Base-by-base conservation (phyloP, 2,113 vertebrate genomes). In the Phrynosoma platyrhinos region DNA sequence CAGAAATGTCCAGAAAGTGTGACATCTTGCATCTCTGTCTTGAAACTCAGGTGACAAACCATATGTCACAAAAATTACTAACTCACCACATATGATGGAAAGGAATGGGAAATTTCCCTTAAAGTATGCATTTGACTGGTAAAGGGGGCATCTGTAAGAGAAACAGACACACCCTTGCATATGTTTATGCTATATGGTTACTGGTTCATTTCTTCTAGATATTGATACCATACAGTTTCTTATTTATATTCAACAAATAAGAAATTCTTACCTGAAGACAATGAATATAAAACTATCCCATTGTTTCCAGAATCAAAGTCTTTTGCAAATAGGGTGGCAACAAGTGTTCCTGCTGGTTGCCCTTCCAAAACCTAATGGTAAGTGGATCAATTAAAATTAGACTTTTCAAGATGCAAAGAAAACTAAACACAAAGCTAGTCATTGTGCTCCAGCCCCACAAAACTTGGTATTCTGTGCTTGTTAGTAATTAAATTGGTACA, bases 291-390 rank as follows among this genome's bases (percentile, higher is more conserved):
- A 1, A 99, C 95, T 2, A 97, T 96, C 86, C 98, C 94, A n/a
- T 98, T 99, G 90, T 95, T 97, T 91, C 98, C 99, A 89, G 97
- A 96, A 93, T 99, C 98, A 0, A 92, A 93, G 86, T 99, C 98
- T 95, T 98, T 98, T 79, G 98, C 98, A 95, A 98, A 98, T 90
- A 98, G 53, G 74, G 96, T 98, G 10, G 97, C 96, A 83, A 98
- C 95, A 86, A 98, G 88, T 1, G 97, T 97, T 79, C 97, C 97
- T 69, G 95, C 88, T 0, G 98, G 97, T 2, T 97, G 94, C 20
- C 96, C 97, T 85, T 98, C 97, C 97, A 98, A 97, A 91, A 98
- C 96, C 98, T 99, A 95, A 81, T 87, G 94, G 66, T 79, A 91
- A 94, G 72, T 1, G 95, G 82, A 88, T 16, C 1, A 85, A n/a